A percentile compares a stretch with the other conserved stretches of the same genome.
Conservation (phyloP, 2,888 invertebrate genomes). For the Idaea biselata region DNA sequence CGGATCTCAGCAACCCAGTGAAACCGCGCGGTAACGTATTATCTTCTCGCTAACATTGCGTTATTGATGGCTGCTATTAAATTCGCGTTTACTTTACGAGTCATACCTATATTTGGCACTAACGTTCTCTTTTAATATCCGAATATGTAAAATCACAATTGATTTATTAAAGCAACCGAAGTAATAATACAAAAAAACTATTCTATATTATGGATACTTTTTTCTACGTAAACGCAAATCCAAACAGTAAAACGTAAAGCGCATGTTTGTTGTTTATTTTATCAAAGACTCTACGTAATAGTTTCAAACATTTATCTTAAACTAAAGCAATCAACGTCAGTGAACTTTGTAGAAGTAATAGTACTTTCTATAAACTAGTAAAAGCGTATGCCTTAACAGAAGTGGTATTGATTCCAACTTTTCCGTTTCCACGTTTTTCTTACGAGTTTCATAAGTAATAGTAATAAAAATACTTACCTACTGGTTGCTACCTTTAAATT, state of each 20-base stretch:
- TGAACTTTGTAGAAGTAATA: conserved; percentile 3
- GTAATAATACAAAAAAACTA: background rate
- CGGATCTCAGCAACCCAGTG: conserved; percentile 45
- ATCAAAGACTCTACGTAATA: background rate
- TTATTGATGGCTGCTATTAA: conserved; percentile 80
- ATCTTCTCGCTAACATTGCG: conserved; percentile 57
- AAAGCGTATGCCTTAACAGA: conserved; percentile 23
- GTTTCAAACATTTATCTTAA: conserved; percentile 1
- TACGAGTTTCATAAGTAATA: conserved; percentile 44
- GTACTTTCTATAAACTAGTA: conserved; percentile 21
- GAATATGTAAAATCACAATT: background rate
- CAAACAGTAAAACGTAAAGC: background rate
- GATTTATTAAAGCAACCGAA: background rate
- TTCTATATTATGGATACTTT: background rate
- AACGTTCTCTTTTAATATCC: background rate
- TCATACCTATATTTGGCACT: background rate
- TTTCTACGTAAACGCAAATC: background rate
- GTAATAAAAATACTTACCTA: conserved; percentile 45
- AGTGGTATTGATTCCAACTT: conserved; percentile 40
- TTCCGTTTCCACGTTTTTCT: conserved; percentile 36
- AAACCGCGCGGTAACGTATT: conserved; percentile 67
- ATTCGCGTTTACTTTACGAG: conserved; percentile 66
- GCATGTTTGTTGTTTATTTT: background rate
- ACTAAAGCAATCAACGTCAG: conserved; percentile 1
- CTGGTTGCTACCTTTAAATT: conserved; percentile 41